phyloP scores from a whole-genome alignment of 2,888 invertebrate species.

The Ochlodes sylvanus region DNA sequence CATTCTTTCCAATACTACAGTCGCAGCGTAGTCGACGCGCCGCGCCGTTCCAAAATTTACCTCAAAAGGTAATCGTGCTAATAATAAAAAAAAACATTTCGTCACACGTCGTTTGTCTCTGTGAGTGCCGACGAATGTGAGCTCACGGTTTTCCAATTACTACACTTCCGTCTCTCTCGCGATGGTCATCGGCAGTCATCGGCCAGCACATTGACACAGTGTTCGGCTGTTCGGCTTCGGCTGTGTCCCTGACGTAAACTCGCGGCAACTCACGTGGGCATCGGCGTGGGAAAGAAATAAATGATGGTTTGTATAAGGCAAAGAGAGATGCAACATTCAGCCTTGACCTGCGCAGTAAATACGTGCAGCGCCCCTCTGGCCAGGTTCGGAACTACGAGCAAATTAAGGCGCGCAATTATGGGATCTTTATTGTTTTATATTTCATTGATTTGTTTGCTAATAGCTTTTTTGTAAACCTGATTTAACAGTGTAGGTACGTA shows the following conservation, averaged over 20 bases:
- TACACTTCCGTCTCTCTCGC: slow-evolving; percentile 18
- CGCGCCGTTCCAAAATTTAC: slow-evolving; percentile 15
- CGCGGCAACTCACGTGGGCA: slow-evolving; percentile 54
- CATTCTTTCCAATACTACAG: slow-evolving; percentile 39
- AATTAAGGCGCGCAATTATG: slow-evolving; percentile 57
- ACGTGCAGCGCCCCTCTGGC: slow-evolving; percentile 51
- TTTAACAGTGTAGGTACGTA: no score
- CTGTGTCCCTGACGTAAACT: slow-evolving; percentile 34
- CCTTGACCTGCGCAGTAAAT: slow-evolving; percentile 74
- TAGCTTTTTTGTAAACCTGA: background rate
- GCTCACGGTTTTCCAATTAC: slow-evolving; percentile 36
- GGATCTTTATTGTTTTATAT: slow-evolving; percentile 41
- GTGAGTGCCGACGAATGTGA: slow-evolving; percentile 30
- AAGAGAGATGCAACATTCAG: slow-evolving; percentile 56
- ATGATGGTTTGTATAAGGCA: slow-evolving; percentile 40
- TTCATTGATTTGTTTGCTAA: slow-evolving; percentile 20
- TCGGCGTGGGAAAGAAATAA: slow-evolving; percentile 48
- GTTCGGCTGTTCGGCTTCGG: no score
- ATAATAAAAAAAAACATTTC: slow-evolving; percentile 34
- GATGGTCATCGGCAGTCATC: slow-evolving; percentile 35
- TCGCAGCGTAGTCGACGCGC: background rate
- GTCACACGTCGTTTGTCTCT: slow-evolving; percentile 24
- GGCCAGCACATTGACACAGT: slow-evolving; percentile 47
- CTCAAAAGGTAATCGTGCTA: slow-evolving; percentile 24
- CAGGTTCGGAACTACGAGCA: slow-evolving; percentile 53